Percentiles rank a stretch among this genome's conserved stretches.
Evolutionary conservation across 2,797 vertebrate species (phyloP).

Genomic region (Channa striata): DNA sequence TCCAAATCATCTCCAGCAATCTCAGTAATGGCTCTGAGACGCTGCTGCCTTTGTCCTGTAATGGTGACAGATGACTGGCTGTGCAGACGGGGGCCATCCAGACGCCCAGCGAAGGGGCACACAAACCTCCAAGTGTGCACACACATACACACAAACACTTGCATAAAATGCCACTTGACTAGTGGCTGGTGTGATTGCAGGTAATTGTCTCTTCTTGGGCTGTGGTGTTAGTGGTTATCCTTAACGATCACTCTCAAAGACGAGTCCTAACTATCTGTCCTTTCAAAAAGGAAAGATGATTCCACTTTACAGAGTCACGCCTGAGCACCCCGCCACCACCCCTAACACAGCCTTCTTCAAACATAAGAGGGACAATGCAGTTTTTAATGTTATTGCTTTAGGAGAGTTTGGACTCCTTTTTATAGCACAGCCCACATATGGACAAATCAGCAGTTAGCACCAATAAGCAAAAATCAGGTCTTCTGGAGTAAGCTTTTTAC

Average conservation of each 20-base stretch:
- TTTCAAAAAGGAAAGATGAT: constrained; percentile 80
- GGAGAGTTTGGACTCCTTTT: constrained; percentile 42
- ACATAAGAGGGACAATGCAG: constrained; percentile 48
- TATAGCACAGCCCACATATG: constrained; percentile 11
- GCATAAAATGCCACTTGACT: constrained; percentile 79
- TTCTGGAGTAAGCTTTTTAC: neutral
- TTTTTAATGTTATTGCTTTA: constrained; percentile 47
- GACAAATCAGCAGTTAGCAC: constrained; percentile 21
- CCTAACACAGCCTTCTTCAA: constrained; percentile 36
- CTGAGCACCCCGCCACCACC: constrained; percentile 37
- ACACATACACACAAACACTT: constrained; percentile 72
- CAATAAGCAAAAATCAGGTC: constrained; percentile 16
- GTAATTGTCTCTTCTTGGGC: constrained; percentile 80
- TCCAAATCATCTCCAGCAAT: constrained; percentile 89
- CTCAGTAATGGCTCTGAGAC: constrained; percentile 88
- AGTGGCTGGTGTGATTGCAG: constrained; percentile 73
- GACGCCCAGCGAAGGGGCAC: constrained; percentile 63
- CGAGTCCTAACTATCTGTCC: constrained; percentile 74
- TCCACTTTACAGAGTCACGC: constrained; percentile 78
- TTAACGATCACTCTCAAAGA: constrained; percentile 77
- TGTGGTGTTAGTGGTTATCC: constrained; percentile 79
- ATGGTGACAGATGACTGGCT: constrained; percentile 85
- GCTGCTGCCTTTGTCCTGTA: constrained; percentile 85
- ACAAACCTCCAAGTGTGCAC: constrained; percentile 48
- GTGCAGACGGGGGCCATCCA: constrained; percentile 74